phyloP scores from a whole-genome alignment of 2,888 invertebrate species.

The Machimus atricapillus region DNA sequence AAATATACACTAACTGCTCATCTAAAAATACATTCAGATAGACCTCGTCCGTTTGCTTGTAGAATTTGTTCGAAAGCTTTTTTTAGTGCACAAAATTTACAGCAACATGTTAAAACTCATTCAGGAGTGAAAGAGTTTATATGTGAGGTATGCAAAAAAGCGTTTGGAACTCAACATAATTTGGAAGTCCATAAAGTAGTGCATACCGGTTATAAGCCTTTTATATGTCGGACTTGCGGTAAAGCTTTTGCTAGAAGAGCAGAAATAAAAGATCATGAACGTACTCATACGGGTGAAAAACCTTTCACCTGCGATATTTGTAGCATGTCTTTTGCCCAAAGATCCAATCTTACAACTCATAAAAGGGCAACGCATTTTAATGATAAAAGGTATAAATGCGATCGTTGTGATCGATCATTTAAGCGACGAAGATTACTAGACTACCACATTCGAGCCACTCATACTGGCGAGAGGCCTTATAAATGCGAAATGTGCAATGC shows the following conservation, averaged over 20 bases:
- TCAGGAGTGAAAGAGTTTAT: conserved; percentile 67
- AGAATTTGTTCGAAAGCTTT: conserved; percentile 74
- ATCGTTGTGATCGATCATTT: conserved; percentile 76
- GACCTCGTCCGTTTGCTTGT: conserved; percentile 76
- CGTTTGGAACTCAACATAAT: conserved; percentile 80
- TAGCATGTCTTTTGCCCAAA: conserved; percentile 79
- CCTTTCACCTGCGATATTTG: conserved; percentile 82
- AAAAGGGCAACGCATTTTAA: conserved; percentile 79
- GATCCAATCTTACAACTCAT: conserved; percentile 83
- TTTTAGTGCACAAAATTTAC: conserved; percentile 77
- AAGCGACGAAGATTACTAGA: conserved; percentile 73
- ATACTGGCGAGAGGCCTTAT: conserved; percentile 80
- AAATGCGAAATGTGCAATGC: conserved; percentile 77
- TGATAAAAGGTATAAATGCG: conserved; percentile 76
- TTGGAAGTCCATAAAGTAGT: conserved; percentile 80
- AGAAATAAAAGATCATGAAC: conserved; percentile 80
- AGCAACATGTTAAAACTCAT: conserved; percentile 78
- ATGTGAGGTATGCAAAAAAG: conserved; percentile 65
- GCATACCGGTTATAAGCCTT: conserved; percentile 77
- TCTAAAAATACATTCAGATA: conserved; percentile 73
- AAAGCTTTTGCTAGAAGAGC: conserved; percentile 78
- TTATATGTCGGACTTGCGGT: conserved; percentile 72
- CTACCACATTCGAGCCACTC: conserved; percentile 81
- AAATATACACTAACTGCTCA: conserved; percentile 81
- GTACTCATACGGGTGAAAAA: conserved; percentile 81